Conservation (phyloP, 2,113 vertebrate genomes). For the Toxostoma redivivum region DNA sequence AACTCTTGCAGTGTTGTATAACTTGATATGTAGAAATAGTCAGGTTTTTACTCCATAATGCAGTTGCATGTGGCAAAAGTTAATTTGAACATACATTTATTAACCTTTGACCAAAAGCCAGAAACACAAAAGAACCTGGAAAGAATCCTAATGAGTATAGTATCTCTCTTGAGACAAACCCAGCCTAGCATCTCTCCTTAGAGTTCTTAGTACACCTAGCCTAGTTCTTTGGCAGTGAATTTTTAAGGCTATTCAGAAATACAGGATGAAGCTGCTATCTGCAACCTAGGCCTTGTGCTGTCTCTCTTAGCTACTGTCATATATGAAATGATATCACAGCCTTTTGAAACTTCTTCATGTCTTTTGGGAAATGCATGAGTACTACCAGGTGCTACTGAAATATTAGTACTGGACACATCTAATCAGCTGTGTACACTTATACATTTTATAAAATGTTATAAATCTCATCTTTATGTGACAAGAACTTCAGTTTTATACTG, state of each 20-base stretch:
- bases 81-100: not conserved
- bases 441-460: not conserved
- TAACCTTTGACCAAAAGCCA: not conserved
- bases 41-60: not conserved
- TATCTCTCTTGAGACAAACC: not conserved
- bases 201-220: not conserved
- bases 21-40: not conserved
- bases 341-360: not conserved
- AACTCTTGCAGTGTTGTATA: not conserved
- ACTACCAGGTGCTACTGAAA: not conserved
- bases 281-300: not conserved
- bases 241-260: not conserved
- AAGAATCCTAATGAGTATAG: not conserved
- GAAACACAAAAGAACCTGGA: not conserved
- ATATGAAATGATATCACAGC: not conserved
- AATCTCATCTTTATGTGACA: not conserved
- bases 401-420: not conserved
- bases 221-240: not conserved
- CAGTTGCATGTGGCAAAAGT: accelerated
- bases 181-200: not conserved
- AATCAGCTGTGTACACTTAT: too few relatives aligned
- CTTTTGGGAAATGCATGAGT: not conserved
- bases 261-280: not conserved
- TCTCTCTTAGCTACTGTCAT: not conserved
- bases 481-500: not conserved